Conservation (phyloP, 2,888 invertebrate species). For the Cataglyphis altisquamis region DNA sequence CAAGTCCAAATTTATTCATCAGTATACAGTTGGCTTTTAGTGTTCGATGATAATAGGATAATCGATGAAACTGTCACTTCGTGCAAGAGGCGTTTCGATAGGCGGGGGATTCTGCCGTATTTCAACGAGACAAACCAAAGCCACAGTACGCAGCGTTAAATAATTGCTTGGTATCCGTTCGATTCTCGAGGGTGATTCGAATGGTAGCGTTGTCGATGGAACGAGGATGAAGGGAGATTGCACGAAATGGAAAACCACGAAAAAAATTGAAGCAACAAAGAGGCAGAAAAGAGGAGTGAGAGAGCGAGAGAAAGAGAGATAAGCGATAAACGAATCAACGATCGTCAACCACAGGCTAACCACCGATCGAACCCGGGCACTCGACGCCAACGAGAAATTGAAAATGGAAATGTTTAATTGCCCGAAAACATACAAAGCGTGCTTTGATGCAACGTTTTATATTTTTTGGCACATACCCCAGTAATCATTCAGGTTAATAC, state of each 20-base stretch:
- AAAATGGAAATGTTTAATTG: constrained; percentile 85
- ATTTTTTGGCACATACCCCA: constrained; percentile 60
- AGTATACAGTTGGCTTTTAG: constrained; percentile 62
- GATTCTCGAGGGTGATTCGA: constrained; percentile 78
- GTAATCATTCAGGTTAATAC: constrained; percentile 12
- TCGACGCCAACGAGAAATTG: constrained; percentile 82
- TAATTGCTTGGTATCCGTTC: constrained; percentile 79
- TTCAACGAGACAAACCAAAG: constrained; percentile 78
- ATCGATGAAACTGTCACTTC: constrained; percentile 76
- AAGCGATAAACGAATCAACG: constrained; percentile 85
- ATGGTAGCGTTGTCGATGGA: constrained; percentile 75
- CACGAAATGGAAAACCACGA: constrained; percentile 77
- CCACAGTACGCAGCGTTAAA: constrained; percentile 77
- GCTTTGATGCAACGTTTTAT: constrained; percentile 71
- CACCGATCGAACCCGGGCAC: constrained; percentile 78
- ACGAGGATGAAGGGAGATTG: constrained; percentile 69
- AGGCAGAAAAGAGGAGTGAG: constrained; percentile 65
- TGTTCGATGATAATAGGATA: constrained; percentile 75
- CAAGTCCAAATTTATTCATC: constrained; percentile 68
- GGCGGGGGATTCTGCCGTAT: constrained; percentile 73
- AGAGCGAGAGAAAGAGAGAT: constrained; percentile 68
- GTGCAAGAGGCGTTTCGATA: constrained; percentile 74
- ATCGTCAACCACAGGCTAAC: constrained; percentile 83
- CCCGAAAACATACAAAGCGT: constrained; percentile 81
- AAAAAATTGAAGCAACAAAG: constrained; percentile 77